Evolutionary conservation across 92 coral and sea anemone genomes (phyloP).

Genomic region (Plumapathes pennacea): DNA sequence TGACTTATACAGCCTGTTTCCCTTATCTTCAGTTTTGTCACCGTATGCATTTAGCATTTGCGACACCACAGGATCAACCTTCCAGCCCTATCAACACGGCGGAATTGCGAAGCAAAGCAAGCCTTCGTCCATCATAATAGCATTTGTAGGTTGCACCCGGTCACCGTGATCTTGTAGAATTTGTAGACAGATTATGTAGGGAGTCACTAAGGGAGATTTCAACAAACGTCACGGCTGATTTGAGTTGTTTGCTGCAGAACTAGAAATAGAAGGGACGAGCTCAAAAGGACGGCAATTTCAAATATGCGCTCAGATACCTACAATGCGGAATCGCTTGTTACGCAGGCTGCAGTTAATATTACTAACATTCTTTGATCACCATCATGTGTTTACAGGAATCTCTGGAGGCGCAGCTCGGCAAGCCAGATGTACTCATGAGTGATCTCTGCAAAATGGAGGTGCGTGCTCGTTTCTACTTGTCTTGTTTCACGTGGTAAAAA

Average conservation of each 20-base stretch:
- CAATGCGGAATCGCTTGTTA: too few species aligned
- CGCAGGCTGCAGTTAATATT: too few species aligned
- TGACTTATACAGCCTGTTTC: too few species aligned
- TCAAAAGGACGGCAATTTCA: too few species aligned
- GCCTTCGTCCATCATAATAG: constrained; percentile 46
- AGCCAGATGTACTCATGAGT: constrained; percentile 82
- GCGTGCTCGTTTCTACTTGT: not conserved
- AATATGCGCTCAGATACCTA: too few species aligned
- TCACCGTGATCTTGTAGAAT: too few species aligned
- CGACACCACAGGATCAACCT: constrained; percentile 79
- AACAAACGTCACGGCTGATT: too few species aligned
- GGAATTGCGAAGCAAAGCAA: constrained; percentile 84
- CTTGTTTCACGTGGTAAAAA: not conserved
- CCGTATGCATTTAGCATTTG: constrained; percentile 94
- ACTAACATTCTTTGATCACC: too few species aligned
- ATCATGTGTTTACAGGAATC: constrained; percentile 63
- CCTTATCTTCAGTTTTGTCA: constrained; percentile 60
- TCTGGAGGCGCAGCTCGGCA: constrained; percentile 68
- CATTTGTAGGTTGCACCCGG: constrained; percentile 67
- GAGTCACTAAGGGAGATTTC: too few species aligned
- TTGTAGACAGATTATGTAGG: too few species aligned
- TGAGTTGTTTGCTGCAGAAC: too few species aligned
- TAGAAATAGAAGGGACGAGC: too few species aligned
- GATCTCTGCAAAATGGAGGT: constrained; percentile 90
- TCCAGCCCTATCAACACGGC: constrained; percentile 63